These are phyloP conservation scores for Muscicapa adusta DNA, from an alignment of 2,113 vertebrate genomes.

Conservation along the genomic window DNA sequence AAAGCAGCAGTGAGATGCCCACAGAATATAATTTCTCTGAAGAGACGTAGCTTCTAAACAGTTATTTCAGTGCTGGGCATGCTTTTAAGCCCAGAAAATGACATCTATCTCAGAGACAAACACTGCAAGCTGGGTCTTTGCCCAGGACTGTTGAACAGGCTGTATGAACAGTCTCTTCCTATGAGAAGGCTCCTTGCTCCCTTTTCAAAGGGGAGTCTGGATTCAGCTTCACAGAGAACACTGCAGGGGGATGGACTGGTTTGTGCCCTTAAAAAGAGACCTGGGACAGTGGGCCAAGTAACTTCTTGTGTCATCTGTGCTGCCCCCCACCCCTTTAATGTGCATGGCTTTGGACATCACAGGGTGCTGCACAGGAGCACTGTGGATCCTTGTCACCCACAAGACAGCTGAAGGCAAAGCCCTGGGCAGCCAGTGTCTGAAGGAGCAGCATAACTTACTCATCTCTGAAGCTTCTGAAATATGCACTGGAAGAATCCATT, in stretches of 20 bases:
- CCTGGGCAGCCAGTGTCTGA: not conserved
- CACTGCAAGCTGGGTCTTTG: not conserved
- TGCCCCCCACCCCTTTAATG: accelerated
- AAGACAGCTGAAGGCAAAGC: not conserved
- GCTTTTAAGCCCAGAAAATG: conserved; percentile 19
- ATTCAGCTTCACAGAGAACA: not conserved
- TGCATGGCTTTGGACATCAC: not conserved
- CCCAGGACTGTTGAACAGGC: not conserved
- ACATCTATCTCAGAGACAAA: not conserved
- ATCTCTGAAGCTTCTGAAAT: not conserved
- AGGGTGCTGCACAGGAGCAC: not conserved
- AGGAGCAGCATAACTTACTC: not conserved
- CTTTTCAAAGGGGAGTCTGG: not conserved
- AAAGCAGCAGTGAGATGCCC: not conserved
- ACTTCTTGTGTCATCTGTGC: not conserved
- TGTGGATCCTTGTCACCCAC: not conserved
- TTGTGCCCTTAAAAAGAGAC: not conserved
- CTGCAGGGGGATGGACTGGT: not conserved
- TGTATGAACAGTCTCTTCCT: not conserved
- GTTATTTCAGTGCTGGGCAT: not conserved
- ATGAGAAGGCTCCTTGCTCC: not conserved
- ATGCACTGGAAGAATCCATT: not conserved
- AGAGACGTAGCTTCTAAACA: not conserved
- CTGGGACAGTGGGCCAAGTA: not conserved
- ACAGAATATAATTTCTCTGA: not conserved